Conservation (phyloP, 2,797 vertebrate genomes). For the Chelon labrosus region DNA sequence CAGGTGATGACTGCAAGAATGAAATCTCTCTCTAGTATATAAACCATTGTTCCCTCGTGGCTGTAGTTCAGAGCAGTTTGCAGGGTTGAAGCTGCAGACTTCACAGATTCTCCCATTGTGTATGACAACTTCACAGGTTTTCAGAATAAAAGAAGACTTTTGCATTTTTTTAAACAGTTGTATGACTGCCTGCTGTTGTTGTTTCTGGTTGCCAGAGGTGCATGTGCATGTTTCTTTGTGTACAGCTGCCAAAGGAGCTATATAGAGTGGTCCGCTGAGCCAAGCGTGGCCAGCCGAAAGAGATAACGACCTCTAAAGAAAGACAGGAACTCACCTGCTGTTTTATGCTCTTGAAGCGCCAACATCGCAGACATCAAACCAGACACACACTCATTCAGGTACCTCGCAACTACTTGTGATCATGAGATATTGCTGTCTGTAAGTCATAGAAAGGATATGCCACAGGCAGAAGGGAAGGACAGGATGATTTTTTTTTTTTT, state of each 20-base stretch:
- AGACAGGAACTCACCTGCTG: slow-evolving; percentile 63
- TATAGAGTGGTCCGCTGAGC: slow-evolving; percentile 42
- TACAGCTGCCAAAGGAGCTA: slow-evolving; percentile 43
- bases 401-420: slow-evolving; percentile 15
- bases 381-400: slow-evolving; percentile 5
- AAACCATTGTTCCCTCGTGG: slow-evolving; percentile 33
- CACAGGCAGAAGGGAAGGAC: slow-evolving; percentile 28
- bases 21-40: slow-evolving; percentile 33
- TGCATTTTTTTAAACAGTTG: slow-evolving; percentile 71
- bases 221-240: slow-evolving; percentile 32
- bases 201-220: slow-evolving; percentile 8
- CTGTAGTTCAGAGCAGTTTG: slow-evolving; percentile 56
- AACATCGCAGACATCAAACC: slow-evolving; percentile 43
- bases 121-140: slow-evolving; percentile 56
- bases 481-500: slow-evolving; percentile 30
- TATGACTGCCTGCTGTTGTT: slow-evolving; percentile 21
- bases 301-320: slow-evolving; percentile 69
- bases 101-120: slow-evolving; percentile 51
- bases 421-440: slow-evolving; percentile 26
- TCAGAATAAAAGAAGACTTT: slow-evolving; percentile 77
- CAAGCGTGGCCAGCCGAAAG: slow-evolving; percentile 44
- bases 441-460: slow-evolving; percentile 30
- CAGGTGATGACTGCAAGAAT: slow-evolving; percentile 32
- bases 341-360: slow-evolving; percentile 62
- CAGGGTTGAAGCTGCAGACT: slow-evolving; percentile 53